Evolutionary conservation across 2,113 vertebrate genomes (phyloP), one percentile per base, ranked within the genome.

Genomic region (Lasiurus borealis): DNA sequence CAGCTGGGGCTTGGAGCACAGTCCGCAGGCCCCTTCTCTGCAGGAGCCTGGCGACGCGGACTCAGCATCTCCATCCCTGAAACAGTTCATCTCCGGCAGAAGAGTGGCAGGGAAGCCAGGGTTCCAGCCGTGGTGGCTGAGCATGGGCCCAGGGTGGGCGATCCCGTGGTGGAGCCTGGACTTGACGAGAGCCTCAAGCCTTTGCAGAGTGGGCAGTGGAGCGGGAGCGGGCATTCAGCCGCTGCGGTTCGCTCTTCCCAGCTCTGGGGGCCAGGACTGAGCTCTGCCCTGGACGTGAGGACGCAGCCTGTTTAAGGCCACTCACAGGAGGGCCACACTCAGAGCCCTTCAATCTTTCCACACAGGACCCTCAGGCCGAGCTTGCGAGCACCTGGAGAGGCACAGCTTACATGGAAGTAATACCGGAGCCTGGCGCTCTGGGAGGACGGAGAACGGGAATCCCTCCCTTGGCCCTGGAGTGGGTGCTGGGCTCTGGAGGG

Each of bases 181-280:
- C 1, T 6, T 18, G 36, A 1, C 19, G 76, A 57, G 46, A 5
- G 0, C 6, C 12, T 1, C 0, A 0, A 16, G 27, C 29, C 69
- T 44, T 66, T 50, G 57, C 36, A 36, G 64, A 23, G 68, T 0
- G 5, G 44, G 21, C 12, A 16, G 8, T n/a, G 14, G 23, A 64
- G 57, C 50, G 1, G 19, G 19, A 48, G 29, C 12, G 18, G 92
- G n/a, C 27, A 12, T 29, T 0, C 2, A 14, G 57, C 23, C 0
- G 8, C 3, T 16, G 23, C 0, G 6, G 40, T 27, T 1, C 1
- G 36, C 15, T 62, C 36, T 34, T 12, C 4, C 1, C 1, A 13
- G 13, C 54, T 48, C 69, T 16, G 50, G 48, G 29, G 25, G 72
- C 50, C 59, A 8, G 62, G 44, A 27, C 13, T 9, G 19, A 57